A percentile compares a stretch with the other conserved stretches of the same genome.
Conservation (phyloP, 2,113 vertebrate species). For the Hydropotes inermis region DNA sequence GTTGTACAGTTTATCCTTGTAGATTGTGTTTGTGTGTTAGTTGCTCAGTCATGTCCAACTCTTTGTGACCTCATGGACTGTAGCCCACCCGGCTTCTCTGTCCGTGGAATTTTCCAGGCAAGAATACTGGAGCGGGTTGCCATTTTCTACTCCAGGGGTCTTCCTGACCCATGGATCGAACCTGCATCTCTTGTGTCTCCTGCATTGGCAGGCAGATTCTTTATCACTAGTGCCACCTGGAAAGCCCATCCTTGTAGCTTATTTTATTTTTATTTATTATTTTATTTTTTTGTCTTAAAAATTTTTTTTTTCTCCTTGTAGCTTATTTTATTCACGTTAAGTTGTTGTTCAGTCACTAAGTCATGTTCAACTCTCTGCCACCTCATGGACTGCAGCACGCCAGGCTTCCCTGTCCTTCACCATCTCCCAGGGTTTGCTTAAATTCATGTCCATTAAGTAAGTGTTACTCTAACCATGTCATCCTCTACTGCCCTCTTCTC, state of each 20-base stretch:
- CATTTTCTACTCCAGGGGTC: neutral
- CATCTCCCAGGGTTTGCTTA: neutral
- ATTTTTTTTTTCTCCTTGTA: neutral
- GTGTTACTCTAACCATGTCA: neutral
- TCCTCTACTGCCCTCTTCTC: neutral
- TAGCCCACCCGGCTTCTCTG: neutral
- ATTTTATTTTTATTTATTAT: neutral
- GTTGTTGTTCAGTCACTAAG: neutral
- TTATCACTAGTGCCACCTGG: neutral
- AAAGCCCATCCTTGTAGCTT: neutral
- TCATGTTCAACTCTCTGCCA: neutral
- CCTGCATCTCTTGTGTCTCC: neutral
- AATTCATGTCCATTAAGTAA: neutral
- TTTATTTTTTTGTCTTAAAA: neutral
- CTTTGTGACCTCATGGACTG: neutral
- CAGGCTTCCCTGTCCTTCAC: neutral
- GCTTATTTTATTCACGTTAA: neutral
- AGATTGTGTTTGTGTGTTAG: neutral
- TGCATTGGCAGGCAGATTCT: neutral
- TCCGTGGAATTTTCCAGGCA: neutral
- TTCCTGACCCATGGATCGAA: neutral
- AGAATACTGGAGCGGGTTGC: neutral
- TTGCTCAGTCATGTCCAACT: neutral
- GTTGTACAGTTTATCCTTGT: neutral
- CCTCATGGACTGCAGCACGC: neutral